phyloP scores from a whole-genome alignment of 2,888 invertebrate species.

The Chloroclystis v-ata region DNA sequence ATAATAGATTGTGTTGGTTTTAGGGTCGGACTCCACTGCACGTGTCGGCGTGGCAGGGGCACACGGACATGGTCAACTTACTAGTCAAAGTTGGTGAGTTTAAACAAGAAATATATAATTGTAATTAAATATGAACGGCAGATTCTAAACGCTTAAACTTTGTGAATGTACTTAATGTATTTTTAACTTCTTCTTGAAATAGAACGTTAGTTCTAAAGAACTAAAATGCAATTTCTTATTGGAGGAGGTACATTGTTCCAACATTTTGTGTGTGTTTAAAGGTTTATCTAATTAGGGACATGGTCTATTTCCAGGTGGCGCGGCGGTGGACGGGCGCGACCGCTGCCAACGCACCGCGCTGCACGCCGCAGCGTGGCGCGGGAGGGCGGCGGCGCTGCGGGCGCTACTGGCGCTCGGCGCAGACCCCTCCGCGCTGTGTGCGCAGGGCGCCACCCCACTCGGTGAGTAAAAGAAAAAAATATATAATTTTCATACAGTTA shows the following conservation, averaged over 20 bases:
- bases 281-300: no score
- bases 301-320: constrained; percentile 84
- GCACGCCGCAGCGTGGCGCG: constrained; percentile 98
- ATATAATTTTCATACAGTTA: no score
- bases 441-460: constrained; percentile 96
- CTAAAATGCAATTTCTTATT: no score
- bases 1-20: constrained; percentile 23
- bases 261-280: no score
- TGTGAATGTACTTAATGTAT: neutral
- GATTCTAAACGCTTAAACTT: no score
- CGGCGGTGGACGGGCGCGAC: constrained; percentile 92
- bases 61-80: constrained; percentile 93
- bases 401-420: constrained; percentile 89
- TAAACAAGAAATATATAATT: neutral
- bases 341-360: constrained; percentile 92
- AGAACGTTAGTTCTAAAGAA: no score
- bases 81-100: constrained; percentile 82
- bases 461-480: no score
- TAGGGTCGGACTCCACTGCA: constrained; percentile 92
- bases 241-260: no score
- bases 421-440: constrained; percentile 91
- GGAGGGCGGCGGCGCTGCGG: constrained; percentile 90
- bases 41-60: constrained; percentile 96
- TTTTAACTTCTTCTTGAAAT: no score
- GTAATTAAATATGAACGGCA: no score